phyloP scores from a whole-genome alignment of 2,797 vertebrate species.

The Chiroxiphia lanceolata region DNA sequence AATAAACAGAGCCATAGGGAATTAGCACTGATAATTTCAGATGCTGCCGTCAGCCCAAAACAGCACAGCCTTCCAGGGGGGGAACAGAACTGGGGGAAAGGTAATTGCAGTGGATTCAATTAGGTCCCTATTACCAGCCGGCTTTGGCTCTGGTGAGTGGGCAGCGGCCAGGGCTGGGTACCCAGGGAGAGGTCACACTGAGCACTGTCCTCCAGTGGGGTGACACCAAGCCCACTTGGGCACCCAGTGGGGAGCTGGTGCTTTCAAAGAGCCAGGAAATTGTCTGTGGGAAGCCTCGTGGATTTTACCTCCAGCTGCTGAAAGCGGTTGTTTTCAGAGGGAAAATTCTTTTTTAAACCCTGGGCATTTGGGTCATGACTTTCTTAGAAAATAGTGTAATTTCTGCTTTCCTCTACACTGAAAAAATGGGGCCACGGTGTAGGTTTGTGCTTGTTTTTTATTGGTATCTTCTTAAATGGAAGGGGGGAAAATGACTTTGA shows the following conservation, averaged over 20 bases:
- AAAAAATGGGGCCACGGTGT: background rate
- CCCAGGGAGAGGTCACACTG: background rate
- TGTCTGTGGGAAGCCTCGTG: background rate
- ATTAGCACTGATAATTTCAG: slow-evolving; percentile 30
- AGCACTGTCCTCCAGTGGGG: accelerated
- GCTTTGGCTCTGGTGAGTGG: background rate
- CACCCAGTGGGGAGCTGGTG: accelerated
- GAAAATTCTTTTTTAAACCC: background rate
- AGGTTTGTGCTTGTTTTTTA: background rate
- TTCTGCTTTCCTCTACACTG: background rate
- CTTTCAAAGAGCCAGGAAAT: background rate
- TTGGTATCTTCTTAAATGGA: background rate
- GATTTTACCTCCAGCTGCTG: background rate
- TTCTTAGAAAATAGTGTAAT: background rate
- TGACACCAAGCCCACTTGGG: background rate
- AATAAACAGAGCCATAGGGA: slow-evolving; percentile 53
- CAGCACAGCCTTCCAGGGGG: background rate
- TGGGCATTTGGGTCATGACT: background rate
- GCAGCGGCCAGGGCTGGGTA: background rate
- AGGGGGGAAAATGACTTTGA: background rate
- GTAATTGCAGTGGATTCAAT: background rate
- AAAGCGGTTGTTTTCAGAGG: background rate
- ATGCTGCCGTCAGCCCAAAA: slow-evolving; percentile 12
- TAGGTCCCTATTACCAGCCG: background rate
- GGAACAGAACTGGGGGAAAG: background rate